A percentile compares a stretch with the other conserved stretches of the same genome.
phyloP scores from a whole-genome alignment of 2,113 vertebrate species.

The Mungos mungo region DNA sequence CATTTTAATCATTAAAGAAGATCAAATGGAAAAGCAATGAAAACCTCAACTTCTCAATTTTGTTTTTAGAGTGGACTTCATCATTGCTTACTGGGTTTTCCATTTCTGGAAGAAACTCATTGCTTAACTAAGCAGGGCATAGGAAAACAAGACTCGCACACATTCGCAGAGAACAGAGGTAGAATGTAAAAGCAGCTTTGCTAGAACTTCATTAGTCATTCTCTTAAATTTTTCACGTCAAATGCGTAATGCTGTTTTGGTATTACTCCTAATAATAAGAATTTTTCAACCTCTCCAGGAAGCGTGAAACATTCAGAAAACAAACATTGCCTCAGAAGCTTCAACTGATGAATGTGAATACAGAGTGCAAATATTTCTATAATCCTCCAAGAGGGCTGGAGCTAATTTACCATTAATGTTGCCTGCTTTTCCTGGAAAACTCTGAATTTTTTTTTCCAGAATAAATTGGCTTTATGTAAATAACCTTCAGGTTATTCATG shows the following conservation, averaged over 20 bases:
- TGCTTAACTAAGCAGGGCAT: constrained; percentile 66
- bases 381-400: background rate
- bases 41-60: constrained; percentile 67
- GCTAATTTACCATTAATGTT: background rate
- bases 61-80: constrained; percentile 33
- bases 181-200: constrained; percentile 43
- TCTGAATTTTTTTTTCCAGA: background rate
- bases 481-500: constrained; percentile 2
- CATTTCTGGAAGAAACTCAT: constrained; percentile 70
- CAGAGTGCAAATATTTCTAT: constrained; percentile 32
- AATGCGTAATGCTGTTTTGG: constrained; percentile 33
- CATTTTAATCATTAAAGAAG: constrained; percentile 71
- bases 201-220: constrained; percentile 66
- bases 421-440: constrained; percentile 15
- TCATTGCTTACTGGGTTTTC: constrained; percentile 60
- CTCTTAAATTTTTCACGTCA: constrained; percentile 52
- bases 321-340: constrained; percentile 29
- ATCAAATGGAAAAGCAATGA: constrained; percentile 39
- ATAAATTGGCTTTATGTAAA: constrained; percentile 21
- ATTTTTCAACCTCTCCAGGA: constrained; percentile 38
- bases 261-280: constrained; percentile 22
- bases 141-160: constrained; percentile 33
- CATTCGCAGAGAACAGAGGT: constrained; percentile 42
- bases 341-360: background rate
- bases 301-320: constrained; percentile 23